A percentile compares a stretch with the other conserved stretches of the same genome.
phyloP scores from a whole-genome alignment of 2,888 invertebrate species.

The Dendrolimus houi region DNA sequence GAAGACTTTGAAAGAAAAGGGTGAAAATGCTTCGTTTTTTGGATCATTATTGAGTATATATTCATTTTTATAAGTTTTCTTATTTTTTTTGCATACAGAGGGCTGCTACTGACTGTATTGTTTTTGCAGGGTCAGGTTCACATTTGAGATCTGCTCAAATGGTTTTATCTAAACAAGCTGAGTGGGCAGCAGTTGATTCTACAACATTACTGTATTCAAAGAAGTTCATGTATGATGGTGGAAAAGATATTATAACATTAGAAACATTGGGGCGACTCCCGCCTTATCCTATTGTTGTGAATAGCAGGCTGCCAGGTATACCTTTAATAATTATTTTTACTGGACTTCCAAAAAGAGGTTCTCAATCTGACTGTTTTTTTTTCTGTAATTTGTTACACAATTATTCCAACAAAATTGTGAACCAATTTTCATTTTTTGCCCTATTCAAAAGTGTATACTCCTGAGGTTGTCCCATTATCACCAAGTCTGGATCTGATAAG shows the following conservation, averaged over 20 bases:
- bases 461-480: too few species aligned
- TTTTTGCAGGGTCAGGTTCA: constrained; percentile 69
- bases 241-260: constrained; percentile 73
- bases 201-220: constrained; percentile 73
- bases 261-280: constrained; percentile 81
- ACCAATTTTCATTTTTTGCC: too few species aligned
- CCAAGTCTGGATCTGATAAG: too few species aligned
- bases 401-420: too few species aligned
- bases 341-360: too few species aligned
- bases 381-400: too few species aligned
- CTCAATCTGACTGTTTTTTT: too few species aligned
- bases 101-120: not conserved
- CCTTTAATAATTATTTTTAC: not conserved
- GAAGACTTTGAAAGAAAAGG: constrained; percentile 68
- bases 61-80: not conserved
- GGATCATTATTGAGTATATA: constrained; percentile 71
- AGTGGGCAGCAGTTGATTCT: constrained; percentile 80
- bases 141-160: constrained; percentile 78
- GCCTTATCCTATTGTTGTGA: constrained; percentile 79
- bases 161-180: constrained; percentile 77
- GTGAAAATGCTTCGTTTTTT: constrained; percentile 78
- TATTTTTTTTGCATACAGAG: not conserved
- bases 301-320: constrained; percentile 73
- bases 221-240: constrained; percentile 73
- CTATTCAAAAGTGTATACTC: too few species aligned